Evolutionary conservation across 2,888 invertebrate species (phyloP).

Genomic region (Plebejus argus): DNA sequence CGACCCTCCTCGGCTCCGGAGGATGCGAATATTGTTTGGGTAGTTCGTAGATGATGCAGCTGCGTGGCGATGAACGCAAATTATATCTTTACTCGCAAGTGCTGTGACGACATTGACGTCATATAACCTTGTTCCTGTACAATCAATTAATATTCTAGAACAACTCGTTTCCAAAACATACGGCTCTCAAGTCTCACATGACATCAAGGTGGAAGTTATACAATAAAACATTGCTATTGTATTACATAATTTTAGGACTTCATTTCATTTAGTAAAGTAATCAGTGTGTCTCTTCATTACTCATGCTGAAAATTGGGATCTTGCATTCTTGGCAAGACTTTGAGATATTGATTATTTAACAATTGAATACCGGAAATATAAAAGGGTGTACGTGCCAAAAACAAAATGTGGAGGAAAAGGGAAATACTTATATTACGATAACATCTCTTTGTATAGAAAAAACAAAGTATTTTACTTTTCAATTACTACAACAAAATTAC

Average conservation of each 20-base stretch:
- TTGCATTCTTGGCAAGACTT: not conserved
- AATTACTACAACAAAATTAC: no score
- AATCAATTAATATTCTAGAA: not conserved
- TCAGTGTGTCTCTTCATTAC: not conserved
- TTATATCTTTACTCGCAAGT: not conserved
- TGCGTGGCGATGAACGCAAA: not conserved
- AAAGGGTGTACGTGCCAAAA: no score
- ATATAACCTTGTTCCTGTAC: not conserved
- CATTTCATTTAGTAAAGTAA: not conserved
- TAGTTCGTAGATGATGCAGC: not conserved
- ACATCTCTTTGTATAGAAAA: no score
- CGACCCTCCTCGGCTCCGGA: not conserved
- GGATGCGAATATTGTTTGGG: not conserved
- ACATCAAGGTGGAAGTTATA: not conserved
- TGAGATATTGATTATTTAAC: not conserved
- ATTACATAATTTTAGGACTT: slow-evolving; percentile 4
- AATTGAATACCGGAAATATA: no score
- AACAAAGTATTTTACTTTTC: no score
- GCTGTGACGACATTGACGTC: not conserved
- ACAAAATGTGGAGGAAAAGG: no score
- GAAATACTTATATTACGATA: no score
- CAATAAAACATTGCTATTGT: not conserved
- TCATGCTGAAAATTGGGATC: no score
- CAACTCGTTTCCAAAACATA: not conserved
- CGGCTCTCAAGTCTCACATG: not conserved